Base-by-base conservation (phyloP, 2,113 vertebrate genomes). In the Rutilus rutilus region DNA sequence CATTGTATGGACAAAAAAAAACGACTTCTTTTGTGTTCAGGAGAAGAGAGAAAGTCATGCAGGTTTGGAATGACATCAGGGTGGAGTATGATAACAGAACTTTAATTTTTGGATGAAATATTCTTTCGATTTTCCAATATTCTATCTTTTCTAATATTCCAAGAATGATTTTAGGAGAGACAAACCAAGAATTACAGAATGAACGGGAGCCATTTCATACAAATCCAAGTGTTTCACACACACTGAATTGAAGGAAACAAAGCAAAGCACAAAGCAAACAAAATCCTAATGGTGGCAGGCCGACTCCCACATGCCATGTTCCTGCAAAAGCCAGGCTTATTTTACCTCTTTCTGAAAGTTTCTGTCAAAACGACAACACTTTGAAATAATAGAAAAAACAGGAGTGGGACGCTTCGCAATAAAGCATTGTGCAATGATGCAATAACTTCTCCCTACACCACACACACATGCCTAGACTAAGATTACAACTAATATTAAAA, bases 151-250 rank as follows among this genome's bases (percentile, higher is more conserved):
- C 50, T 52, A 17, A 52, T 52, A 17, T 17, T 52, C 15, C 50
- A 52, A 78, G 23, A 21, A 45, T 27, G 23, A 25, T 60, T 60
- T 9, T 42, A 42, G 77, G 36, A 62, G 23, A 39, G 4, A 23
- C 54, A 64, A 64, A 80, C 15, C 33, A 64, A 80, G 36, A 60
- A 36, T 39, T 39, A 60, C 71, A 25, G 11, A 77, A 78, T 57
- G 9, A 78, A 60, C 2, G 14, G 57, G 36, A 62, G n/a, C 11
- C 33, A 62, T 78, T 59, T 78, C 33, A 60, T 25, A 14, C 6
- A 7, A 36, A 78, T 79, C 78, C 25, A 79, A 62, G 36, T 14
- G 23, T 25, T 45, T 79, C 23, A 60, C 33, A 19, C 33, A 19
- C 39, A 80, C 14, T 45, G 57, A 80, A 62, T 33, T 59, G 52